A percentile compares a stretch with the other conserved stretches of the same genome.
These are phyloP conservation scores for Chamaea fasciata DNA, from an alignment of 2,113 vertebrate species.

Conservation along the genomic window DNA sequence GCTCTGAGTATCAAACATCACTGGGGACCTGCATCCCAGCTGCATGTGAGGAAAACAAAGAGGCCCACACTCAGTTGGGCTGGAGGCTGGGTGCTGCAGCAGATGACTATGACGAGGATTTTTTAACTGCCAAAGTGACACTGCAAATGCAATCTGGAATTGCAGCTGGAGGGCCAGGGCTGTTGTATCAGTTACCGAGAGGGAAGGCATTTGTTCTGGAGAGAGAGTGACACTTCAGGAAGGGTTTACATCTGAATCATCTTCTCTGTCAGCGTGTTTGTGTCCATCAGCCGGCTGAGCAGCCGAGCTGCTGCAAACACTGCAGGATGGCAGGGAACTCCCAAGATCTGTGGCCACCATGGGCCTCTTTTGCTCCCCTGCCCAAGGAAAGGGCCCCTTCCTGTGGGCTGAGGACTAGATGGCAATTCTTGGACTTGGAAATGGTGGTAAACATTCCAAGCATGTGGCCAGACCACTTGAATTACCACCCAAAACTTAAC, in stretches of 20 bases:
- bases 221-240: neutral
- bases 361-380: neutral
- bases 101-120: neutral
- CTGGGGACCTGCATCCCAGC: neutral
- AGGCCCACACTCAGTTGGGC: neutral
- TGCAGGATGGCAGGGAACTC: neutral
- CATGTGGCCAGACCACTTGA: neutral
- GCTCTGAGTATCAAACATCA: neutral
- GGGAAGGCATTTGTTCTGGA: constrained; percentile 38
- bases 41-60: neutral
- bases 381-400: neutral
- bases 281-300: neutral
- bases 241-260: constrained; percentile 46
- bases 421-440: neutral
- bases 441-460: neutral
- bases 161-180: constrained; percentile 21
- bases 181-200: neutral
- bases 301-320: neutral
- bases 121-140: constrained; percentile 1
- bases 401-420: neutral
- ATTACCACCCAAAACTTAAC: rapidly evolving
- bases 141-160: neutral
- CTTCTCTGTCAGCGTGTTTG: neutral
- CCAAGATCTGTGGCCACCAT: neutral
- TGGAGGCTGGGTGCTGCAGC: neutral